Base-by-base conservation (phyloP, 2,797 vertebrate genomes). In the Heliangelus exortis region DNA sequence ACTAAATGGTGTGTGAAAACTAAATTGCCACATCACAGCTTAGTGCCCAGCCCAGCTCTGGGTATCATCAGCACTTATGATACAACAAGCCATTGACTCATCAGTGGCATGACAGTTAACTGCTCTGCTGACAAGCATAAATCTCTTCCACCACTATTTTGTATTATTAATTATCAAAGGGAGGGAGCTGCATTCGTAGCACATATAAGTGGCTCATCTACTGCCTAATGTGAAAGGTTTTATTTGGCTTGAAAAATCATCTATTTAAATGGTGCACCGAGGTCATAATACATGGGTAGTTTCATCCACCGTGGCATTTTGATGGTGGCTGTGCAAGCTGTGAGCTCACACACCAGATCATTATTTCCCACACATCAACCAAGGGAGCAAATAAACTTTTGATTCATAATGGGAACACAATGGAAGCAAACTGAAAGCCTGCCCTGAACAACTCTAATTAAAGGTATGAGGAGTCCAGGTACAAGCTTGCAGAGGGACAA, bases 11-110 rank as follows among this genome's bases (percentile, higher is more conserved):
- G 94, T 96, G 96, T 95, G 93, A 93, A 95, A 95, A 55, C 82
- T 79, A 89, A 97, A 97, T 96, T 80, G 65, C 92, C 91, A 10
- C 50, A 84, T 92, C 92, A 88, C 80, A 92, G 84, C 84, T 94
- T 95, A 96, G 82, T 92, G 90, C 85, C 94, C 93, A 84, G 94
- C 90, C 95, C 94, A 91, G 92, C 91, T 53, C 94, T 57, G 86
- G 87, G 66, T 81, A 43, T 92, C 93, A 91, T 72, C 90, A 91
- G 96, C 95, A 90, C 72, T 96, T 96, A 93, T 8, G 88, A 85
- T 89, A 90, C 92, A 97, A 97, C 94, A 97, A 96, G 95, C 91
- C 96, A 96, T 96, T 97, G 96, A 95, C 86, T 97, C 94, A 96
- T 95, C 95, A 94, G 95, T 71, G 88, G 86, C 90, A 79, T 76